phyloP scores from a whole-genome alignment of 2,888 invertebrate genomes.

The Cheilosia scutellata region DNA sequence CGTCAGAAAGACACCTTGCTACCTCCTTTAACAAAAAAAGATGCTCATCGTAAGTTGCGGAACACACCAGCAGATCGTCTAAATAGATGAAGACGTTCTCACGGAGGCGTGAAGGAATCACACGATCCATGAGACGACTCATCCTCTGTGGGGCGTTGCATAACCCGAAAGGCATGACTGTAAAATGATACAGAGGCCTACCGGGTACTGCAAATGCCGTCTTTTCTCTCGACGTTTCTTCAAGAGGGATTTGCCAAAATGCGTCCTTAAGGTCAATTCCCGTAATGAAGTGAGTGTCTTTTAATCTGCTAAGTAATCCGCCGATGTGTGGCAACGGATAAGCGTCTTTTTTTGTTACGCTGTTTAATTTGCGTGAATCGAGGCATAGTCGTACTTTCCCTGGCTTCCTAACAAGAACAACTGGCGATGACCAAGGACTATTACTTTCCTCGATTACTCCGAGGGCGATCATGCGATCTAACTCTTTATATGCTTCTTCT shows the following conservation, averaged over 20 bases:
- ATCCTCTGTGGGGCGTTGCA: slow-evolving; percentile 6
- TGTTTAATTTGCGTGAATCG: slow-evolving; percentile 16
- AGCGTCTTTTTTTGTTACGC: slow-evolving; percentile 20
- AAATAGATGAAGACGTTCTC: background rate
- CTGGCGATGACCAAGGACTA: background rate
- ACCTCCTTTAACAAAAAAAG: background rate
- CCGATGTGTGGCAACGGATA: slow-evolving; percentile 70
- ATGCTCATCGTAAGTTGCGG: background rate
- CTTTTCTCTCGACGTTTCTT: slow-evolving; percentile 3
- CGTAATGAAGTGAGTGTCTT: slow-evolving; percentile 65
- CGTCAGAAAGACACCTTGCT: background rate
- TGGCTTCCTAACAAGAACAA: slow-evolving; percentile 76
- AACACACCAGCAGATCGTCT: background rate
- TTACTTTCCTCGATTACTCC: slow-evolving; percentile 12
- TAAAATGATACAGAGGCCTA: slow-evolving; percentile 19
- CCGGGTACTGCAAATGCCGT: slow-evolving; percentile 24
- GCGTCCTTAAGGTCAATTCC: slow-evolving; percentile 43
- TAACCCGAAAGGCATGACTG: slow-evolving; percentile 13
- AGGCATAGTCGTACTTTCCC: slow-evolving; percentile 5
- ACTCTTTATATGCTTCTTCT: slow-evolving; percentile 2
- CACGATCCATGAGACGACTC: background rate
- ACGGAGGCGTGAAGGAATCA: background rate
- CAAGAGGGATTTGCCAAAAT: slow-evolving; percentile 40
- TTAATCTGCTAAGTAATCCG: slow-evolving; percentile 74
- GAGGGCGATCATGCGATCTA: background rate